Base-by-base conservation (phyloP, 2,888 invertebrate species). In the Odontocolon sp. region DNA sequence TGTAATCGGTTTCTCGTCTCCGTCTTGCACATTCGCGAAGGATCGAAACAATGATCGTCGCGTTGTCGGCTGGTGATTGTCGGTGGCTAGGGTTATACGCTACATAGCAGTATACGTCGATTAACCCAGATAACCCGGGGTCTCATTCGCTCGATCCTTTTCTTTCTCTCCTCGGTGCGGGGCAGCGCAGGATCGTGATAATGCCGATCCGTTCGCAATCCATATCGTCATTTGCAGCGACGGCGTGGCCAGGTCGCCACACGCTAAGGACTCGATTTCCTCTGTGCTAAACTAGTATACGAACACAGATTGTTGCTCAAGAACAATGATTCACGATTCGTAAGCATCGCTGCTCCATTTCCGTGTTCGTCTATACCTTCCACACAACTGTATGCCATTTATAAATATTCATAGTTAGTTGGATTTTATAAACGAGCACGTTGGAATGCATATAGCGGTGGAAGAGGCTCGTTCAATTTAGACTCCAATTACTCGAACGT, bases 311-410 rank as follows among this genome's bases (percentile, higher is more conserved):
- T 69, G 74, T 80, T 80, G 79, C 80, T 70, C 78, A 69, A 73
- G 69, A 81, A 77, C 84, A 82, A 85, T 86, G 85, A 86, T 84
- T 86, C 85, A 86, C 82, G 83, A 83, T 81, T 85, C 81, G 80
- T 80, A 72, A 79, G 70, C 70, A 80, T 82, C 81, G 81, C 54
- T 50, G 23, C 61, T 54, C 82, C 81, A 84, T 84, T 83, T 84
- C 83, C 83, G 76, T 36, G 71, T 81, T 80, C 59, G 61, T 54
- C 54, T 61, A 50, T 64, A 28, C 42, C 33, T 52, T 31, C 23
- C 38, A 70, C 36, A 36, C 14, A 14, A 45, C n/a, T 31, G 28
- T 33, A 33, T 45, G 16, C 23, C 21, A 38, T 23, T 71, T 26
- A 57, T 23, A 67, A 52, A 73, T 67, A 73, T 23, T 26, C 50